These are phyloP conservation scores for Triops longicaudatus DNA, from an alignment of 1,140 invertebrate species.

Conservation along the genomic window DNA sequence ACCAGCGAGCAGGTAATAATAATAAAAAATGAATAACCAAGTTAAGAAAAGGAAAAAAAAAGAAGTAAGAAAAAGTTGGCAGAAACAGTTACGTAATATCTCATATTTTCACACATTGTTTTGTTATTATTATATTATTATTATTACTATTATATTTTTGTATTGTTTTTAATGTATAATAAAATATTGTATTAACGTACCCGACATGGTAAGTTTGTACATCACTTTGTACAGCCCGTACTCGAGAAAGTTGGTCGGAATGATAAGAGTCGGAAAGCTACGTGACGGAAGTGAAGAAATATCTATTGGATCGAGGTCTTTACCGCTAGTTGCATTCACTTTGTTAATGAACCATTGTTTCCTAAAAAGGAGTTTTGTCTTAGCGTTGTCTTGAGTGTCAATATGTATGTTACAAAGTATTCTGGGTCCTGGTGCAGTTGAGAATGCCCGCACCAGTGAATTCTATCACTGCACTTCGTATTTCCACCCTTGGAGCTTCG, in stretches of 20 bases:
- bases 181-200: no score
- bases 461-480: constrained; percentile 19
- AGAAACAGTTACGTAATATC: no score
- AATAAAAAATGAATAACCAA: no score
- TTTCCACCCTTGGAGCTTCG: constrained; percentile 24
- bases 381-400: no score
- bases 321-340: constrained; percentile 23
- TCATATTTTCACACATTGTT: no score
- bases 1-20: no score
- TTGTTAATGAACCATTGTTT: constrained; percentile 31
- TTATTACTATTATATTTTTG: no score
- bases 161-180: no score
- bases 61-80: no score
- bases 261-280: constrained; percentile 33
- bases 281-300: constrained; percentile 29
- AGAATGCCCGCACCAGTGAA: constrained; percentile 25
- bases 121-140: no score
- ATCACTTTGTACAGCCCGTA: constrained; percentile 36
- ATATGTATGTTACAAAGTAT: constrained; percentile 31
- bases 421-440: constrained; percentile 30
- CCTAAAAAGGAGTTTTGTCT: constrained; percentile 18
- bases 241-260: constrained; percentile 33
- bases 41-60: no score
- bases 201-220: constrained; percentile 35
- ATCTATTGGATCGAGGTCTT: constrained; percentile 24